Percentiles rank a stretch among this genome's conserved stretches.
Conservation (phyloP, 2,113 vertebrate genomes). For the Cyprinus carpio region DNA sequence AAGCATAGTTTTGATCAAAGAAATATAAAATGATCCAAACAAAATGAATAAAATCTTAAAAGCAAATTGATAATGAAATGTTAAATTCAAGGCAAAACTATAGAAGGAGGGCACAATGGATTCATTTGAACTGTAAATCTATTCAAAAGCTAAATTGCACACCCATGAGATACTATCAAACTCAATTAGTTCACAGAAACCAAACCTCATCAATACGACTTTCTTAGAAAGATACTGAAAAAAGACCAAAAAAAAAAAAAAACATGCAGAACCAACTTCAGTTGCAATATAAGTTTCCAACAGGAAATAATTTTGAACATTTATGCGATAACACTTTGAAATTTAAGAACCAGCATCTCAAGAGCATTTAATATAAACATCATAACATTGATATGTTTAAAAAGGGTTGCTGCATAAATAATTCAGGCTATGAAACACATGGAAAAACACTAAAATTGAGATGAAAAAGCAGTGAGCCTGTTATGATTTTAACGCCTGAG, state of each 20-base stretch:
- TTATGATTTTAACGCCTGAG: neutral
- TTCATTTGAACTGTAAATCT: neutral
- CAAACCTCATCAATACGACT: neutral
- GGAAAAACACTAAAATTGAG: neutral
- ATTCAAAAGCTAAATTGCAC: neutral
- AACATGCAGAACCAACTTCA: neutral
- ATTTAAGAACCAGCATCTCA: neutral
- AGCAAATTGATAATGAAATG: neutral
- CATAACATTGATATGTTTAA: neutral
- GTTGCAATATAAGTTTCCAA: neutral
- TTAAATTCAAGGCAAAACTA: neutral
- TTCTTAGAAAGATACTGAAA: neutral
- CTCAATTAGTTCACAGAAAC: neutral
- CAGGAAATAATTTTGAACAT: neutral
- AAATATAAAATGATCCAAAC: neutral
- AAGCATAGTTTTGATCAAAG: neutral
- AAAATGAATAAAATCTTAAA: neutral
- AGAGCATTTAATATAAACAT: neutral
- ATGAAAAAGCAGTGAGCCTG: neutral
- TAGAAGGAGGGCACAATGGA: neutral
- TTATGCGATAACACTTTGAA: neutral
- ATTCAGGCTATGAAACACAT: neutral
- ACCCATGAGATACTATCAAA: neutral
- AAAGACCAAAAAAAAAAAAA: neutral
- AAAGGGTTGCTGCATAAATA: neutral